Base-by-base conservation (phyloP, 1,140 invertebrate genomes). In the Brachionus plicatilis region DNA sequence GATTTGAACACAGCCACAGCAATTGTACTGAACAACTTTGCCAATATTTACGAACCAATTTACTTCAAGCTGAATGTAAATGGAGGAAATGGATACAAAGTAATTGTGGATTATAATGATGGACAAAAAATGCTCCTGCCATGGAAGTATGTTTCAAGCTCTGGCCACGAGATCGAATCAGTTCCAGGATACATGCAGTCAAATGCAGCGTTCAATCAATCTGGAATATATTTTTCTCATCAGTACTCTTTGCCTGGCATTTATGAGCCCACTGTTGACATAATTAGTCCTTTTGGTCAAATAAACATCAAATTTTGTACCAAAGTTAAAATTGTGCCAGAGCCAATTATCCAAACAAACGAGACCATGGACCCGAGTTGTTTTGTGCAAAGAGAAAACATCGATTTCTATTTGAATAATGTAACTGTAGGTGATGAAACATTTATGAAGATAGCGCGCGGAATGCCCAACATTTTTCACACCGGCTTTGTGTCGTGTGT, bases 61-160 rank as follows among this genome's bases (percentile, higher is more conserved):
- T 68, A 29, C 41, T 37, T 65, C 20, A 65, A 43, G n/a, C 12
- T 68, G n/a, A 82, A 68, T 65, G 12, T 82, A 47, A 68, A 43
- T 60, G 53, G 65, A 5, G 79, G 79, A 9, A 82, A 82, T 82
- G 79, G 79, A 14, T 82, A 65, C n/a, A 65, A 7, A 45, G 41
- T 60, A 45, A 82, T 27, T 20, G 17, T 82, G 20, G 79, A 82
- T 41, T 82, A 33, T 43, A 33, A 47, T 47, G 53, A 82, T 47
- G 33, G n/a, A 9, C 41, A 68, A 29, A 65, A 60, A 65, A 68
- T 82, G 53, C 27, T 37, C 11, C 24, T 82, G 6, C 27, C 79
- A 12, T 82, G 79, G 79, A 20, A 20, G 11, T 76, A 76, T 50
- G 11, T 76, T 11, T 50, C 20, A 9, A 76, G 43, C n/a, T 50